phyloP scores from a whole-genome alignment of 2,113 vertebrate genomes.

The Petroica traversi region DNA sequence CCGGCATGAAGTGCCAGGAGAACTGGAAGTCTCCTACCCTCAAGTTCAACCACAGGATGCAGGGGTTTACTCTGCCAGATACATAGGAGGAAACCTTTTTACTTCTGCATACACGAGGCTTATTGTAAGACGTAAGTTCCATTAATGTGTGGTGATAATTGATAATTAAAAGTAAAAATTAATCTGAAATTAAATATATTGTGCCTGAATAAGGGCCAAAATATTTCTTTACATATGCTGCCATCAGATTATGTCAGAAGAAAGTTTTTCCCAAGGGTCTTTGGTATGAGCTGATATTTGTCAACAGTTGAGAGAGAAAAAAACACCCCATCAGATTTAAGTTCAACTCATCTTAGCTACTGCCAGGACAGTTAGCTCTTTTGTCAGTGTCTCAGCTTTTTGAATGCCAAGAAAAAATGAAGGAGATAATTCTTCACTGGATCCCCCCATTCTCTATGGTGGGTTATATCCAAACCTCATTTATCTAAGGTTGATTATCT shows the following conservation, averaged over 20 bases:
- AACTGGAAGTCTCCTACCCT: conserved; percentile 69
- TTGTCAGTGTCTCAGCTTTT: background rate
- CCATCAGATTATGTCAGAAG: background rate
- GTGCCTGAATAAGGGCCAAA: background rate
- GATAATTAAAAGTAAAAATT: background rate
- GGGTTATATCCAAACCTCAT: background rate
- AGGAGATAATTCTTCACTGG: background rate
- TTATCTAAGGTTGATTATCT: background rate
- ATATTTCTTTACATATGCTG: background rate
- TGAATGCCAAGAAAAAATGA: background rate
- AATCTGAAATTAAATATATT: background rate
- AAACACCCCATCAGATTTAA: background rate
- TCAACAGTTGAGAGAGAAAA: background rate
- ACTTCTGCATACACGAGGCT: conserved; percentile 84
- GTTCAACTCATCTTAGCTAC: background rate
- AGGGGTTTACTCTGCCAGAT: conserved; percentile 83
- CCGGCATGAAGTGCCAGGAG: conserved; percentile 76
- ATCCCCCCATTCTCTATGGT: background rate
- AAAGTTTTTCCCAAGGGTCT: background rate
- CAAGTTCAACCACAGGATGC: conserved; percentile 73
- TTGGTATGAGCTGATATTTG: background rate
- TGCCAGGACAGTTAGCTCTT: background rate
- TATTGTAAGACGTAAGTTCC: conserved; percentile 85
- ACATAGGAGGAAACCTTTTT: conserved; percentile 80
- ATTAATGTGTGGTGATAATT: background rate